A percentile compares a stretch with the other conserved stretches of the same genome.
phyloP scores from a whole-genome alignment of 2,797 vertebrate species.

The Chloroceryle amazona region DNA sequence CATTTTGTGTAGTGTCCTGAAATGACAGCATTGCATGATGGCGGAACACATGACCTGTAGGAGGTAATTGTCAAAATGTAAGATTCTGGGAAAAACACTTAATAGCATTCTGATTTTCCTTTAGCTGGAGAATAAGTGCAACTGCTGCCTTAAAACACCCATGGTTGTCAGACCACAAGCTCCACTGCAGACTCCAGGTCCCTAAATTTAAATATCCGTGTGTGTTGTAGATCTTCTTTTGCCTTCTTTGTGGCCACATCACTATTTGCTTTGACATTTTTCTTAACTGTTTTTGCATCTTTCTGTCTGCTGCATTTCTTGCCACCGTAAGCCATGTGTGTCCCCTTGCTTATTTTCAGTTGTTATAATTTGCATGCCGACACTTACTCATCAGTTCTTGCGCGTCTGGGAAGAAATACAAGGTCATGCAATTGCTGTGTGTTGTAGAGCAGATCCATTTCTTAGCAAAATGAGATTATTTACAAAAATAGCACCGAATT shows the following conservation, averaged over 20 bases:
- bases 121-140: constrained; percentile 97
- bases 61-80: background rate
- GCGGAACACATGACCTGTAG: background rate
- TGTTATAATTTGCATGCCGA: constrained; percentile 5
- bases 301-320: background rate
- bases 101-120: constrained; percentile 58
- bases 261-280: background rate
- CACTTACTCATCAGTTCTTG: background rate
- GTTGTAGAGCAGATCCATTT: background rate
- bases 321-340: background rate
- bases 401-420: background rate
- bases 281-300: background rate
- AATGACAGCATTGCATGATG: background rate
- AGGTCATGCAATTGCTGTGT: background rate
- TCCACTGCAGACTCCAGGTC: constrained; percentile 92
- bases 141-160: constrained; percentile 92
- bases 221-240: background rate
- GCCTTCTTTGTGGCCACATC: background rate
- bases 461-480: background rate
- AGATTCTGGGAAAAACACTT: background rate
- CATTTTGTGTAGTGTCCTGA: background rate
- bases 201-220: background rate
- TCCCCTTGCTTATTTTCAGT: background rate
- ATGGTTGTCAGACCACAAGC: constrained; percentile 91
- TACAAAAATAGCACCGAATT: background rate